Base-by-base conservation (phyloP, 1,140 invertebrate genomes). In the Pemphigus obesinymphae region DNA sequence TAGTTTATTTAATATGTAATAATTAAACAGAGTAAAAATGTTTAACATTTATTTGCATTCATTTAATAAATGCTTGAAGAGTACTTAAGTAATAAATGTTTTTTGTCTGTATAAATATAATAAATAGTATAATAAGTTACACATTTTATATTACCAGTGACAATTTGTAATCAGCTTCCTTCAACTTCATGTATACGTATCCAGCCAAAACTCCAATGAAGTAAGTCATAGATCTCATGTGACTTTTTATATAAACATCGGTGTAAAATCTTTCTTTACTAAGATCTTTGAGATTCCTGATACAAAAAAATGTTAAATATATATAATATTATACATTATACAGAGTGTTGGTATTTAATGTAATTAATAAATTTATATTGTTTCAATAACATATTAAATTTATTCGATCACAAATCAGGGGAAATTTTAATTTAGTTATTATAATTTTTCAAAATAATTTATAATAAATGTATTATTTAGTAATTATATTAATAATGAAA, bases 151-250 rank as follows among this genome's bases (percentile, higher is more conserved):
- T 82, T 85, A 88, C 85, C 84, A 85, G 85, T 48, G 86, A 84
- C 82, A 85, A 85, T 87, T 88, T 87, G 58, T 84, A 90, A 88
- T 90, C 88, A 81, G 89, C 87, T 66, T 86, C 87, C 85, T 92
- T 90, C 63, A 92, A 88, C 78, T 88, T 87, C 85, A 92, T 89
- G 17, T 91, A 87, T n/a, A 92, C 84, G 83, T 91, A 92, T 34
- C 91, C 92, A 83, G 89, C 90, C 37, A 90, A 82, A 63, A 93
- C 84, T 58, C 92, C 92, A 84, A 92, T 88, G 83, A 90, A 90
- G 84, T 93, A 93, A 0, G 90, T 88, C 68, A 87, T 89, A 68
- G 92, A 90, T 85, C 91, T 89, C 89, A 92, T 92, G 84, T 93
- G 92, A 2, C 92, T 92, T 85, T 91, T 92, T 3, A 92, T 91